Conservation (phyloP, 2,113 vertebrate genomes). For the Chlorodrepanis virens region DNA sequence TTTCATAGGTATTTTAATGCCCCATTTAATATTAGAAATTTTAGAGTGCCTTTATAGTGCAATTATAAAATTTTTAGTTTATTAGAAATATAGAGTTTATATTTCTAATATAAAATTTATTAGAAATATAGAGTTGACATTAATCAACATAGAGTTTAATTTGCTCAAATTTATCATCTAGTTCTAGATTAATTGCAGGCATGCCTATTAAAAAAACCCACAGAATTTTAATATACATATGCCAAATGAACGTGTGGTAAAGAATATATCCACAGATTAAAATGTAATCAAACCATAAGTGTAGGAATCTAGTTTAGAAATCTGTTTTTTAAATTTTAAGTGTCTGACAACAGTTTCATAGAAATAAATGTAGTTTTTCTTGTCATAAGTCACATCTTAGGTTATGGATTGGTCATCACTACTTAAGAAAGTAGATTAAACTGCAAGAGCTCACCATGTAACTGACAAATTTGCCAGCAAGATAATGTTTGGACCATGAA, state of each 20-base stretch:
- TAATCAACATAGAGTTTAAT: constrained; percentile 35
- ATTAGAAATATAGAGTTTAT: constrained; percentile 19
- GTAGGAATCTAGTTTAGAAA: not conserved
- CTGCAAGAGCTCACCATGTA: not conserved
- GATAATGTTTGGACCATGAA: not conserved
- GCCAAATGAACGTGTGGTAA: not conserved
- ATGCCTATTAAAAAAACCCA: not conserved
- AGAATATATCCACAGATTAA: constrained; percentile 26
- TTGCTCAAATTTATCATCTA: constrained; percentile 43
- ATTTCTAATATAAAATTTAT: too few relatives aligned
- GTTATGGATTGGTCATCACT: not conserved
- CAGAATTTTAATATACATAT: constrained; percentile 14
- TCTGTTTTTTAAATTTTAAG: constrained; percentile 5
- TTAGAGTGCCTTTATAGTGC: not conserved
- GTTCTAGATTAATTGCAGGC: constrained; percentile 17
- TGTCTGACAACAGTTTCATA: not conserved
- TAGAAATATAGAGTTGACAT: not conserved
- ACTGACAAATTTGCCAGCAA: not conserved
- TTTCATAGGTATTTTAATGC: not conserved
- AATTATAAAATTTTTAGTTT: not conserved
- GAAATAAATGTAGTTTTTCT: not conserved
- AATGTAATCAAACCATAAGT: constrained; percentile 11
- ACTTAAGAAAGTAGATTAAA: not conserved
- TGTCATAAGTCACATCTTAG: not conserved
- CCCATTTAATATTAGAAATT: constrained; percentile 17